Base-by-base conservation (phyloP, 1,140 invertebrate species). In the Bombus pyrosoma region DNA sequence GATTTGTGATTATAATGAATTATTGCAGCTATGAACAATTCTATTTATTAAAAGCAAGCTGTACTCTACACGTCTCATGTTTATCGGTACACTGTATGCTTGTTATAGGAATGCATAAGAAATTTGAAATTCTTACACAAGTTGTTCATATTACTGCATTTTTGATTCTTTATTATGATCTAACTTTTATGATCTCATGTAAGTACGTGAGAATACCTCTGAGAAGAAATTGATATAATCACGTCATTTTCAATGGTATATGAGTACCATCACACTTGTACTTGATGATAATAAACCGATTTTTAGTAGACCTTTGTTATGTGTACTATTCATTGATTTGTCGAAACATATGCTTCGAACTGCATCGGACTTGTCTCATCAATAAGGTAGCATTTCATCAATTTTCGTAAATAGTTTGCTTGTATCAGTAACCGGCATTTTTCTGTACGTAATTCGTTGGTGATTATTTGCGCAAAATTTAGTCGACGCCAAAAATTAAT, bases 401-500 rank as follows among this genome's bases (percentile, higher is more conserved):
- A 75, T 76, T 85, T 32, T 59, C 69, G 86, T 10, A 93, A 80
- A 71, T 74, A 10, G 12, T 77, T 77, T 3, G 80, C 43, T 74
- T 92, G 81, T 34, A 47, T 22, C 13, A 53, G 73, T 25, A 92
- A 75, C 59, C 53, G 81, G 37, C 90, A 43, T 15, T 74, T 78
- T 59, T 93, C 66, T 2, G 69, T 22, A 76, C 64, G 83, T 37
- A 92, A 74, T 69, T 90, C 83, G 34, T 41, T 62, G 37, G 57
- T 73, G 25, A 86, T 75, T n/a, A 91, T 6, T 71, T 84, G 41
- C 1, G 41, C 83, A 34, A 28, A 3, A 12, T 87, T 81, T 25
- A 89, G 39, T 43, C 91, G 78, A 8, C 80, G 86, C 92, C 92
- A 93, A 85, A 93, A 91, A 37, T 57, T 75, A 25, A 22, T 62